Percentiles rank a stretch among this genome's conserved stretches.
These are phyloP conservation scores for Galaxea fascicularis DNA, from an alignment of 92 coral and sea anemone species.

Conservation along the genomic window DNA sequence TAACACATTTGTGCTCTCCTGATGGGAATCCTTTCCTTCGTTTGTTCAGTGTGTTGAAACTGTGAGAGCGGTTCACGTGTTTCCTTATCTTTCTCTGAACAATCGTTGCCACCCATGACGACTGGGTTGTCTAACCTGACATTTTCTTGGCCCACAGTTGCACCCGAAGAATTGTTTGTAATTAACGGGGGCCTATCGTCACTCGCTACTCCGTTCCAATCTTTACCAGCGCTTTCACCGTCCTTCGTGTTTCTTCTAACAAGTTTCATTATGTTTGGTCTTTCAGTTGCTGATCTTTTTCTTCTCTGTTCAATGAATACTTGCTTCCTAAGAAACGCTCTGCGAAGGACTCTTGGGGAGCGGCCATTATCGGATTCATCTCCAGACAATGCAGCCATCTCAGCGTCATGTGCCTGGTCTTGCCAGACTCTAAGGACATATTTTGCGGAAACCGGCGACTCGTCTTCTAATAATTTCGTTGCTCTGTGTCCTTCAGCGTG, in stretches of 20 bases:
- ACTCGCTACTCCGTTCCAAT: not conserved
- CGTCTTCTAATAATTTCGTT: not conserved
- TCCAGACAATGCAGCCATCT: conserved; percentile 24
- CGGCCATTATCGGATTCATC: conserved; percentile 28
- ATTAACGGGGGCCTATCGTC: not conserved
- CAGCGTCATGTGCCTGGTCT: conserved; percentile 28
- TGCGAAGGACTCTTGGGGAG: conserved; percentile 30
- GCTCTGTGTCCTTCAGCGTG: conserved; percentile 6
- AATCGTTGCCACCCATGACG: not conserved
- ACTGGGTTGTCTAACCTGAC: not conserved
- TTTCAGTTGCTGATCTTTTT: conserved; percentile 37
- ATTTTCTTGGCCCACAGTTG: not conserved
- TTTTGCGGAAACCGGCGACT: conserved; percentile 36
- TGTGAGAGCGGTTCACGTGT: not conserved
- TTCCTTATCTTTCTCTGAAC: conserved; percentile 7
- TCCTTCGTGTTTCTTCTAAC: not conserved
- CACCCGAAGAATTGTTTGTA: not conserved
- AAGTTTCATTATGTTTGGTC: conserved; percentile 32
- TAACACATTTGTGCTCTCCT: conserved; percentile 26
- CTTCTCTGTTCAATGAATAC: conserved; percentile 44
- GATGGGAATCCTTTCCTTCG: conserved; percentile 12
- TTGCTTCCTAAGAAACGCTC: conserved; percentile 43
- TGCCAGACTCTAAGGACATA: conserved; percentile 40
- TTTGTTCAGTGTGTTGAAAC: not conserved
- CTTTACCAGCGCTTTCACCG: not conserved